Percentiles rank a stretch among this genome's conserved stretches.
Conservation (phyloP, 2,113 vertebrate species). For the Stigmatopora nigra region DNA sequence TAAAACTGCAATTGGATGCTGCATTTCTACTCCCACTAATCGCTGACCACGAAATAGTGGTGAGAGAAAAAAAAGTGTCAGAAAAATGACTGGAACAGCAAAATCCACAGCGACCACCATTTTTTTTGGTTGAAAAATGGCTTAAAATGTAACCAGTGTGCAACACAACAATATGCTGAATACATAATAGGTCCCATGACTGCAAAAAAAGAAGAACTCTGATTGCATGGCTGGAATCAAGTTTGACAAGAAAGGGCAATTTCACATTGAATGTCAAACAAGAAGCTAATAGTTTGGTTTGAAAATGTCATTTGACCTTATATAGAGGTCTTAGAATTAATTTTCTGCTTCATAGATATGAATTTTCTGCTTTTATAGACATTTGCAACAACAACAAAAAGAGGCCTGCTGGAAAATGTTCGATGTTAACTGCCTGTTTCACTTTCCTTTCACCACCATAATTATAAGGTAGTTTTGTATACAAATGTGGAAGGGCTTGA, state of each 20-base stretch:
- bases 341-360: constrained; percentile 67
- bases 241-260: constrained; percentile 59
- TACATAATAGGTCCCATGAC: constrained; percentile 54
- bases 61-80: constrained; percentile 29
- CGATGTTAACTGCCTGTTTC: constrained; percentile 27
- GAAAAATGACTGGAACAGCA: constrained; percentile 25
- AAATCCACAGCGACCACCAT: constrained; percentile 11
- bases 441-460: constrained; percentile 29
- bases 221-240: constrained; percentile 58
- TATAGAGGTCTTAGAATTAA: constrained; percentile 61
- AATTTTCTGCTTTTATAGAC: constrained; percentile 67
- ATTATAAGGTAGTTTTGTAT: constrained; percentile 9
- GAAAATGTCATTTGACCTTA: constrained; percentile 69
- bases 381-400: constrained; percentile 54
- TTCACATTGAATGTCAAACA: constrained; percentile 63
- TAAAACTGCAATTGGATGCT: constrained; percentile 65
- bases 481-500: constrained; percentile 21
- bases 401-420: constrained; percentile 27
- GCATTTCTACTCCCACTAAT: constrained; percentile 45
- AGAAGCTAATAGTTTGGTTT: constrained; percentile 63
- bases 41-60: constrained; percentile 34
- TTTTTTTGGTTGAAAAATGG: constrained; percentile 17
- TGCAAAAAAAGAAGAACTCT: constrained; percentile 51
- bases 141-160: constrained; percentile 29
- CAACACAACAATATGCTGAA: constrained; percentile 53